A percentile compares a stretch with the other conserved stretches of the same genome.
Conservation (phyloP, 2,888 invertebrate species). For the Andrena hattorfiana region DNA sequence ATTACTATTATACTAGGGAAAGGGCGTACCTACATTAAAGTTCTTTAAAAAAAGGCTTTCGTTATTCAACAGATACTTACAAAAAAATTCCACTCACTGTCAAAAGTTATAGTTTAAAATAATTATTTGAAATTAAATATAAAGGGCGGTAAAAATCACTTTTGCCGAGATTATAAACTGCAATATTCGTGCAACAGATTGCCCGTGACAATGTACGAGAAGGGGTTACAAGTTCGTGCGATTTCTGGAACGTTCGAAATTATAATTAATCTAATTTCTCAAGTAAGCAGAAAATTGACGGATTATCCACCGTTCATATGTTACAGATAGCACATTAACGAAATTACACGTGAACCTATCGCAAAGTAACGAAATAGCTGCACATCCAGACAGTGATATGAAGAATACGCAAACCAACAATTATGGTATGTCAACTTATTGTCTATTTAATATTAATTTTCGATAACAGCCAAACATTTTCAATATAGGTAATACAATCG, state of each 20-base stretch:
- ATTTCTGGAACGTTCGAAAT: neutral
- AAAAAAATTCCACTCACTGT: too few species aligned
- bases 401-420: slow-evolving; percentile 80
- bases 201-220: neutral
- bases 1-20: too few species aligned
- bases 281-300: slow-evolving; percentile 12
- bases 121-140: too few species aligned
- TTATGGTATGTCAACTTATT: slow-evolving; percentile 76
- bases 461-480: neutral
- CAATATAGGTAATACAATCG: neutral
- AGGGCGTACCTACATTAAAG: too few species aligned
- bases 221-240: neutral
- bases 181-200: neutral
- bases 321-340: slow-evolving; percentile 69
- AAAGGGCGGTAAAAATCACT: too few species aligned
- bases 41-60: too few species aligned
- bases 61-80: too few species aligned
- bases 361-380: slow-evolving; percentile 52
- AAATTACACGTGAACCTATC: slow-evolving; percentile 48
- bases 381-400: slow-evolving; percentile 78
- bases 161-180: neutral
- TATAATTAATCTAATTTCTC: neutral
- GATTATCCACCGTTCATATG: slow-evolving; percentile 61
- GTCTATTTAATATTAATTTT: slow-evolving; percentile 22
- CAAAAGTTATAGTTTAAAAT: too few species aligned